A percentile compares a stretch with the other conserved stretches of the same genome.
Evolutionary conservation across 2,888 invertebrate species (phyloP).

Genomic region (Leucania comma): DNA sequence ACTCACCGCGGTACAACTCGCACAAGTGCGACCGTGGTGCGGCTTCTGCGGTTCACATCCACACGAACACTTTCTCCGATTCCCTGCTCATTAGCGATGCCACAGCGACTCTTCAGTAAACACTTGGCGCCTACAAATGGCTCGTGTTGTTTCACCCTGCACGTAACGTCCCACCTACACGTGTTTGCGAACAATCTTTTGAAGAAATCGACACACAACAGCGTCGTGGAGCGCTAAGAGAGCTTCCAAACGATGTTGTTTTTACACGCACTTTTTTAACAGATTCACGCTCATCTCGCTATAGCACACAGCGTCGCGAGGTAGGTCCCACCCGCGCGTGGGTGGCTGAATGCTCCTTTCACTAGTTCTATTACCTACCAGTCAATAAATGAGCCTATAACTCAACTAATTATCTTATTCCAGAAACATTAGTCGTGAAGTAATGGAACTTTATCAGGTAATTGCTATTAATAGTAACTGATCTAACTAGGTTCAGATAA

Average conservation of each 20-base stretch:
- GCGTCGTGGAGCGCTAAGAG: conserved; percentile 32
- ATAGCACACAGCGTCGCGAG: conserved; percentile 17
- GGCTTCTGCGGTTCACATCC: conserved; percentile 74
- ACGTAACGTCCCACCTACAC: conserved; percentile 66
- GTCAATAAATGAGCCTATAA: conserved; percentile 46
- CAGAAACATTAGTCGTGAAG: conserved; percentile 37
- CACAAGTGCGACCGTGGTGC: conserved; percentile 66
- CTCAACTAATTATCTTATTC: conserved; percentile 51
- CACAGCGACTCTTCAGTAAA: conserved; percentile 83
- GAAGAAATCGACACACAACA: conserved; percentile 61
- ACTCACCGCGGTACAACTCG: conserved; percentile 48
- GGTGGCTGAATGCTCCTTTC: conserved; percentile 56
- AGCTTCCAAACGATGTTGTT: conserved; percentile 48
- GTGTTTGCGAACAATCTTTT: conserved; percentile 69
- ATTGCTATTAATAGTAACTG: conserved; percentile 33
- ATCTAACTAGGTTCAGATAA: conserved; percentile 24
- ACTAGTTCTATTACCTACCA: conserved; percentile 50
- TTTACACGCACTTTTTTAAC: conserved; percentile 38
- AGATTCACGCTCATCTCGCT: conserved; percentile 26
- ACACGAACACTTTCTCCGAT: conserved; percentile 81
- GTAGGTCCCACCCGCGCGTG: conserved; percentile 29
- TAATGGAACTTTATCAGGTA: conserved; percentile 37
- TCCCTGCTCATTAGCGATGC: conserved; percentile 85
- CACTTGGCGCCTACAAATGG: conserved; percentile 85
- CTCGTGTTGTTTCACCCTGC: conserved; percentile 74